Evolutionary conservation across 2,797 vertebrate genomes (phyloP), one percentile per base, ranked within the genome.

Genomic region (Dermochelys coriacea): DNA sequence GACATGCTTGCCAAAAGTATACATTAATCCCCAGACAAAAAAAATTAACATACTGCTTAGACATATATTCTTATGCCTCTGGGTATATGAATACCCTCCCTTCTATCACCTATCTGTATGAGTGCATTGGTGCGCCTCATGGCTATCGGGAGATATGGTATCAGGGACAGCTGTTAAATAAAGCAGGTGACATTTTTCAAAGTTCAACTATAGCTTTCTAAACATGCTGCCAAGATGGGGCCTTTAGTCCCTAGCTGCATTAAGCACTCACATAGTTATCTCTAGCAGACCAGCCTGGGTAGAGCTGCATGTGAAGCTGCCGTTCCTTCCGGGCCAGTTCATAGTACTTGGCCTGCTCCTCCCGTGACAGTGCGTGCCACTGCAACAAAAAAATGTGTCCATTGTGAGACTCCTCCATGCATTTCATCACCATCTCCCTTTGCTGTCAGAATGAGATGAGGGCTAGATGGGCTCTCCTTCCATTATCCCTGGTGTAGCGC

Each of bases 291-390:
- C 99, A 99, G 98, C 99, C 99, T 1, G 99, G 99, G 98, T 99
- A 99, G 10, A 99, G 99, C 97, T 99, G 99, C 99, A 99, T 99
- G 98, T 99, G 99, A 91, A 99, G 99, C 98, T 99, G 99, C 98
- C 99, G 98, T 98, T 99, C 99, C 95, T 99, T 99, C 86, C 99
- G 98, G 85, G 99, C 99, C 98, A 99, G 96, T 98, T 99, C 99
- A 25, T 99, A 99, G 98, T 99, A 99, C 97, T 99, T 99, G 98
- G 99, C 99, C 96, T 99, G 99, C 61, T 99, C 99, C 98, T 99
- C 99, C 31, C 99, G 98, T 87, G 99, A 99, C 97, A 99, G 97
- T 0, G 99, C 99, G 0, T 99, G 99, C 99, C 99, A 99, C 99
- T 99, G 98, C 59, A 92, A 91, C 16, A 50, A 94, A 1, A 50